A percentile compares a stretch with the other conserved stretches of the same genome.
Conservation (phyloP, 2,797 vertebrate genomes). For the Pseudochirops cupreus region DNA sequence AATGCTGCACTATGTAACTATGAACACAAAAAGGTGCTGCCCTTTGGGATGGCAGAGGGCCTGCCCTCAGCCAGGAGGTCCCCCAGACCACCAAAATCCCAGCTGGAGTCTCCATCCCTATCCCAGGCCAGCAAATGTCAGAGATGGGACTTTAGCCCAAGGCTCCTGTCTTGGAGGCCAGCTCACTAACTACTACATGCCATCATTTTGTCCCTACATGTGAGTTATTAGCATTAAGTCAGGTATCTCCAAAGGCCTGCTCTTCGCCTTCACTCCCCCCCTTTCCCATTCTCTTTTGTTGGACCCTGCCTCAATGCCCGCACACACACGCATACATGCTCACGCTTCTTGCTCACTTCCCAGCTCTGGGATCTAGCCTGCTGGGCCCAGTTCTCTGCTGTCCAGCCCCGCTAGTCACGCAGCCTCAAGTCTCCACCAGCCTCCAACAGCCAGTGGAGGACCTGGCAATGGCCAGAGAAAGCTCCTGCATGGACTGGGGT, state of each 20-base stretch:
- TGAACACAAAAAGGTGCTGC: not conserved
- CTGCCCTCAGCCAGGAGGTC: not conserved
- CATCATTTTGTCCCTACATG: no score
- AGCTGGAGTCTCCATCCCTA: no score
- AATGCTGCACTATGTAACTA: no score
- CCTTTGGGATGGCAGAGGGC: not conserved
- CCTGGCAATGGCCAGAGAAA: constrained; percentile 80
- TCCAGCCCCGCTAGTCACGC: constrained; percentile 80
- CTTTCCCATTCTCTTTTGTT: no score
- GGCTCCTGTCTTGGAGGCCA: not conserved
- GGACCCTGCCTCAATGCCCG: no score
- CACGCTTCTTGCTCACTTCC: constrained; percentile 73
- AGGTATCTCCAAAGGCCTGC: no score
- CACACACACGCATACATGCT: no score
- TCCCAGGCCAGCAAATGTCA: no score
- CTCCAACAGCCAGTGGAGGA: constrained; percentile 82
- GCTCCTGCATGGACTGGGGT: constrained; percentile 84
- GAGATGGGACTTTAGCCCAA: no score
- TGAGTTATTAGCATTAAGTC: not conserved
- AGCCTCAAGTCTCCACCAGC: constrained; percentile 85
- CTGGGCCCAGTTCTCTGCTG: constrained; percentile 82
- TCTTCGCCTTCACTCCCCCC: no score
- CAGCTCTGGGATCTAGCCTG: constrained; percentile 71
- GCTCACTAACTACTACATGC: not conserved
- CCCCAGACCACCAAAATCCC: not conserved